A percentile compares a stretch with the other conserved stretches of the same genome.
Evolutionary conservation across 2,113 vertebrate species (phyloP).

Genomic region (Columbina picui): DNA sequence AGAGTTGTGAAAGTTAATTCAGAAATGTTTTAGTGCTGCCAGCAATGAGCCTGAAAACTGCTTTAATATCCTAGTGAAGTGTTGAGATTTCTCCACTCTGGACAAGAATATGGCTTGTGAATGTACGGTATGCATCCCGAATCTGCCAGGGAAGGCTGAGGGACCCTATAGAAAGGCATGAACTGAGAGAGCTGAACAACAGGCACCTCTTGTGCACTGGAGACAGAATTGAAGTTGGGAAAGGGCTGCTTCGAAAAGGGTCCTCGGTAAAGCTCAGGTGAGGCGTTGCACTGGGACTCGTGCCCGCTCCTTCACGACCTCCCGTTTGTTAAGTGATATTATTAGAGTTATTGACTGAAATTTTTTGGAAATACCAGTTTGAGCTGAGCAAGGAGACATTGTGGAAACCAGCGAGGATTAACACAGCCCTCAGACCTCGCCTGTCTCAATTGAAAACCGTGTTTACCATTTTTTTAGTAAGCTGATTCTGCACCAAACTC

Average conservation of each 20-base stretch:
- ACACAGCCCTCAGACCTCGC: neutral
- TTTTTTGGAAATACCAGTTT: neutral
- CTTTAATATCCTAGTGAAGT: neutral
- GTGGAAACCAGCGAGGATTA: neutral
- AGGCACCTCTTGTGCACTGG: neutral
- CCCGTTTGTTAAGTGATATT: too few relatives aligned
- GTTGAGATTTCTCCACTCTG: neutral
- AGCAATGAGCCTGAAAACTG: neutral
- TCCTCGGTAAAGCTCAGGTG: too few relatives aligned
- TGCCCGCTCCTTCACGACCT: neutral
- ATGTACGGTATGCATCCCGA: neutral
- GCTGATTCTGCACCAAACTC: neutral
- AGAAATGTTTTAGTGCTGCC: accelerated
- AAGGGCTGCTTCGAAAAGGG: neutral
- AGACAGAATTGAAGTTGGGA: neutral
- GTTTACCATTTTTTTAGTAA: neutral
- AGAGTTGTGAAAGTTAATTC: neutral
- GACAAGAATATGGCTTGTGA: neutral
- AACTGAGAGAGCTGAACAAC: neutral
- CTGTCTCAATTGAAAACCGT: neutral
- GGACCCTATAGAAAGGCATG: neutral
- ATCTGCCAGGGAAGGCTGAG: neutral
- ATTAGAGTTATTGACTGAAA: neutral
- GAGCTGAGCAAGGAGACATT: neutral
- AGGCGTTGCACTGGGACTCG: neutral